Evolutionary conservation across 2,113 vertebrate species (phyloP).

Genomic region (Sander lucioperca): DNA sequence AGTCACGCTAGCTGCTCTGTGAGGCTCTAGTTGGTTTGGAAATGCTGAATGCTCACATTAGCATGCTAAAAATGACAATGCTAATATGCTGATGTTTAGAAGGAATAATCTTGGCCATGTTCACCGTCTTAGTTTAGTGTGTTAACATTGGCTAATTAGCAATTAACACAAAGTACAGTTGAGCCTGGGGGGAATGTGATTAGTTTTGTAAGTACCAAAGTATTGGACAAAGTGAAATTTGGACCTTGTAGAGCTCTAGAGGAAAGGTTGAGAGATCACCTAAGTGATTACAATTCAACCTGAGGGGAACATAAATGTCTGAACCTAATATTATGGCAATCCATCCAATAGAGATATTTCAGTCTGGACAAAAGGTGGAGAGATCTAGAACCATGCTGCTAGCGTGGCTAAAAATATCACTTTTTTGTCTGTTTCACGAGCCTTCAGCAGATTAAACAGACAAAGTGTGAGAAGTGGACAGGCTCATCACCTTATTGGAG

Average conservation of each 20-base stretch:
- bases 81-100: neutral
- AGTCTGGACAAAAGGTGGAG: neutral
- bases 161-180: neutral
- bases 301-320: neutral
- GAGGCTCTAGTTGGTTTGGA: neutral
- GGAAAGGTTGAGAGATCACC: neutral
- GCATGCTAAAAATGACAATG: neutral
- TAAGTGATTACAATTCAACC: neutral
- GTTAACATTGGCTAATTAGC: neutral
- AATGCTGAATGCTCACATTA: neutral
- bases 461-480: neutral
- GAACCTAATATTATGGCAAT: neutral
- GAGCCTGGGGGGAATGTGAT: neutral
- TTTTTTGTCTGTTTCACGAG: neutral
- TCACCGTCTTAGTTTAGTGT: neutral
- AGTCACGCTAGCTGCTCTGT: neutral
- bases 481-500: slow-evolving; percentile 90
- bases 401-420: neutral
- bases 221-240: neutral
- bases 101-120: too few relatives aligned
- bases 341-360: neutral
- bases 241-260: neutral
- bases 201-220: neutral
- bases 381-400: neutral
- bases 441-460: slow-evolving; percentile 1